A percentile compares a stretch with the other conserved stretches of the same genome.
These are phyloP conservation scores for Herpailurus yagouaroundi DNA, from an alignment of 2,113 vertebrate species.

Conservation along the genomic window DNA sequence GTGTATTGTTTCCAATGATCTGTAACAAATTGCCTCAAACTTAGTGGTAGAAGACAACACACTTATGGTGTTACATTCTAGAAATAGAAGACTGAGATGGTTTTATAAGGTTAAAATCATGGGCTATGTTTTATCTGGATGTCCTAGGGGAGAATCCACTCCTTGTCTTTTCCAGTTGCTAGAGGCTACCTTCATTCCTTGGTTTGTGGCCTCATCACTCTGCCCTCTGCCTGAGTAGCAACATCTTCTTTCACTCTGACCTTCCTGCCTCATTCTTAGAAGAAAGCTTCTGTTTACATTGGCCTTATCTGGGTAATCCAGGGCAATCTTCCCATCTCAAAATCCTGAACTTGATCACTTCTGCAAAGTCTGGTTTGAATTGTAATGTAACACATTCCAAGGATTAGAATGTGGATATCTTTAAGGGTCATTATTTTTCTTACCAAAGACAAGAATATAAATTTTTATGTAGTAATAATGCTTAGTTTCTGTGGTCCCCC, in stretches of 20 bases:
- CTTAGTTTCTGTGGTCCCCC: background rate
- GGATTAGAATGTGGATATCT: background rate
- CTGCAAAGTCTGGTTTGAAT: background rate
- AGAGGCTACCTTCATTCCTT: background rate
- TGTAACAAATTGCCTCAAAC: background rate
- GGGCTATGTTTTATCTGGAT: background rate
- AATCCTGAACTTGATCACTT: background rate
- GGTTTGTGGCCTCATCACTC: too few relatives aligned
- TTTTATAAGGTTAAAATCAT: background rate
- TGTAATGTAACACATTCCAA: background rate
- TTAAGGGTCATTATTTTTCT: background rate
- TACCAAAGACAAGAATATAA: background rate
- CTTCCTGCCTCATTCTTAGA: background rate
- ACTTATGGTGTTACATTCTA: background rate
- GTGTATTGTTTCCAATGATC: background rate
- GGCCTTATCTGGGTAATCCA: background rate
- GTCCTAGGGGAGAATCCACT: too few relatives aligned
- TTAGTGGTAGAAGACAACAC: background rate
- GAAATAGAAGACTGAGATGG: background rate
- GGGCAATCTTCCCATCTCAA: background rate
- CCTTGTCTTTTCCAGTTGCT: background rate
- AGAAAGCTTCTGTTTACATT: background rate
- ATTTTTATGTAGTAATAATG: background rate
- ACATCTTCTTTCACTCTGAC: background rate
- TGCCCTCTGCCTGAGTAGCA: background rate